Evolutionary conservation across 2,113 vertebrate genomes (phyloP), one percentile per base, ranked within the genome.

Genomic region (Dascyllus trimaculatus): DNA sequence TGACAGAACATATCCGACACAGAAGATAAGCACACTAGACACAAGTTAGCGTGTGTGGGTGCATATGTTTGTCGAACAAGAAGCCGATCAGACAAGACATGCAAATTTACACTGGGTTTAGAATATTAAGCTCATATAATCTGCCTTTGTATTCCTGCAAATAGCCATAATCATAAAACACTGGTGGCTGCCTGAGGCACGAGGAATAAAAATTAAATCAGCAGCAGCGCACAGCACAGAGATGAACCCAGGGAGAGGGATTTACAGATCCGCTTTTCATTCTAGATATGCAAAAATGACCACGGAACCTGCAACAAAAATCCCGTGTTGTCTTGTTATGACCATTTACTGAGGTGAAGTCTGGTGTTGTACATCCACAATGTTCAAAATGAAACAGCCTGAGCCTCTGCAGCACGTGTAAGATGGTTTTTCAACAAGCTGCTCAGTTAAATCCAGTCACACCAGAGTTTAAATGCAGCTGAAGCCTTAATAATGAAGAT

Each of bases 141-240:
- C 40, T 18, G 38, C 24, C 2, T 62, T 62, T 43, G 59, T 9
- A 43, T 9, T 43, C 48, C 24, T 29, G n/a, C 52, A 74, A 62
- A 74, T 46, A 46, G 32, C 52, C 32, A 43, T 18, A n/a, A 68
- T 19, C n/a, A 63, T 54, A 32, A 65, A 75, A 1, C 43, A 35
- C 11, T 52, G 29, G 32, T 5, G 21, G 56, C 21, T 21, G 68
- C 57, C 51, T 14, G 4, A 24, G 49, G 68, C 48, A 4, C 56
- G 2, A 5, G 11, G 52, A 40, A 56, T 60, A 48, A 4, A 52
- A 57, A 26, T 58, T 2, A 19, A 64, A 64, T 75, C 52, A 74
- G n/a, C 38, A 66, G 65, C 24, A 51, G 4, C 59, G 29, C 29
- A 29, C 29, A 29, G 29, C 35, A 32, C 43, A 35, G 17, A 65